A percentile compares a stretch with the other conserved stretches of the same genome.
Conservation (phyloP, 2,113 vertebrate genomes). For the Ornithorhynchus anatinus region DNA sequence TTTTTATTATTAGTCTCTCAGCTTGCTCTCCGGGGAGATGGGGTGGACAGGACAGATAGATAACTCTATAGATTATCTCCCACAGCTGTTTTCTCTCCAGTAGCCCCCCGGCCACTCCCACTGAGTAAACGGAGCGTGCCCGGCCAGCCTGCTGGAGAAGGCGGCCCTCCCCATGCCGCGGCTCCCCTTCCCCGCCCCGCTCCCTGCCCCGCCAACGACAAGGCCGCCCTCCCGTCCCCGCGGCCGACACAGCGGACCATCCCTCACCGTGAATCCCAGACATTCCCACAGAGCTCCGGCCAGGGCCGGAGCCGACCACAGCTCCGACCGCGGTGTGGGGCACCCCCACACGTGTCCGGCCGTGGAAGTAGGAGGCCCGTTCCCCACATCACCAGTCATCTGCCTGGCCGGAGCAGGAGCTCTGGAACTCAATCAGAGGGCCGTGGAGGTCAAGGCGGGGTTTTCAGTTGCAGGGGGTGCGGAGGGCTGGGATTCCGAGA, state of each 20-base stretch:
- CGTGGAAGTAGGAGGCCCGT: accelerated
- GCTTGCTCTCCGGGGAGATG: slow-evolving; percentile 77
- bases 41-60: slow-evolving; percentile 78
- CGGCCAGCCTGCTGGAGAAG: slow-evolving; percentile 60
- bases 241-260: too few relatives aligned
- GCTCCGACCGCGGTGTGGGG: neutral
- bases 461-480: neutral
- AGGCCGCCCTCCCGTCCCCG: neutral
- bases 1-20: slow-evolving; percentile 82
- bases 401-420: neutral
- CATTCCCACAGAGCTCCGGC: slow-evolving; percentile 24
- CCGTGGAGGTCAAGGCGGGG: neutral
- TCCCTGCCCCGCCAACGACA: neutral
- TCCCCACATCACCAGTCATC: neutral
- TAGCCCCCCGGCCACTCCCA: slow-evolving; percentile 76
- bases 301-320: neutral
- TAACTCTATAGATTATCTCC: slow-evolving; percentile 85
- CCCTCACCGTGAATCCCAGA: neutral
- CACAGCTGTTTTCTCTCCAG: slow-evolving; percentile 83
- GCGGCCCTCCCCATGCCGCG: slow-evolving; percentile 62
- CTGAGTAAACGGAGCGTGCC: slow-evolving; percentile 86
- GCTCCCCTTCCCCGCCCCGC: slow-evolving; percentile 26
- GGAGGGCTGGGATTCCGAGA: neutral
- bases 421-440: neutral
- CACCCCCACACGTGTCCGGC: neutral